Conservation (phyloP, 2,797 vertebrate species). For the Hipposideros larvatus region DNA sequence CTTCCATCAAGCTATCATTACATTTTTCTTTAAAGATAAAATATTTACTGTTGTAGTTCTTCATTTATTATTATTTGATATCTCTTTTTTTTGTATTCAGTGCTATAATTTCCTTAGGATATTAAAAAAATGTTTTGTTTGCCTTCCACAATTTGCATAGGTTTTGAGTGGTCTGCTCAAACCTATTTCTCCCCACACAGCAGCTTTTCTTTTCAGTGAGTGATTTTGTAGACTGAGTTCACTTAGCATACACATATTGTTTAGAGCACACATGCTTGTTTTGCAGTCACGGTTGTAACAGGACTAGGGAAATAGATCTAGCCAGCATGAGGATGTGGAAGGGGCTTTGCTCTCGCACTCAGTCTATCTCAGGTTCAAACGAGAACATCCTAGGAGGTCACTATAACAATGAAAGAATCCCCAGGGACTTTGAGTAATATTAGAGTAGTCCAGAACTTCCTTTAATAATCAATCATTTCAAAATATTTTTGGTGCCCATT, state of each 20-base stretch:
- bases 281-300: not conserved
- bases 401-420: not conserved
- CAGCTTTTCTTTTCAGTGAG: not conserved
- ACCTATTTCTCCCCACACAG: not conserved
- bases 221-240: not conserved
- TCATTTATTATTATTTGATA: not conserved
- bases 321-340: not conserved
- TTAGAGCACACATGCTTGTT: not conserved
- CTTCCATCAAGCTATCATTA: not conserved
- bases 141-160: not conserved
- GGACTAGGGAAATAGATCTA: not conserved
- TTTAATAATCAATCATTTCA: not conserved
- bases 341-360: not conserved
- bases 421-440: not conserved
- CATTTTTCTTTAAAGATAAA: slow-evolving; percentile 21
- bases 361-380: not conserved
- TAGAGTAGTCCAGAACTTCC: not conserved
- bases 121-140: not conserved
- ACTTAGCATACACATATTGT: not conserved
- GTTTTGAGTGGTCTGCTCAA: not conserved
- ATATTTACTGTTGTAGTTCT: not conserved
- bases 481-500: not conserved
- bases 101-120: not conserved
- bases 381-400: not conserved
- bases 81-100: not conserved